Conservation (phyloP, 2,888 invertebrate species). For the Erebia aethiops region DNA sequence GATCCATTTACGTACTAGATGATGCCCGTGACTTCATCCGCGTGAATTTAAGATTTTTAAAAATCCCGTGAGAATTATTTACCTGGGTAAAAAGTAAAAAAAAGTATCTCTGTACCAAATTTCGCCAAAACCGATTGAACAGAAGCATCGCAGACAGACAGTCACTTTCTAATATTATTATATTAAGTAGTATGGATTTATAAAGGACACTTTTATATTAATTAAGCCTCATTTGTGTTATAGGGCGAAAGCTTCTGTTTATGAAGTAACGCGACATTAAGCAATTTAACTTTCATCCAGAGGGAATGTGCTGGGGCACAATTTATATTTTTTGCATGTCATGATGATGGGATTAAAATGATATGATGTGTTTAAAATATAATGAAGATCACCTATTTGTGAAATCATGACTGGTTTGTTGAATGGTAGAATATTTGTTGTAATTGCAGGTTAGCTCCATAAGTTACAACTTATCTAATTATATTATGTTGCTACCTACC, state of each 20-base stretch:
- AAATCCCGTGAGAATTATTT: no score
- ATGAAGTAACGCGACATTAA: not conserved
- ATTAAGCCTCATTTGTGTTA: not conserved
- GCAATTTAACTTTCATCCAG: constrained; percentile 6
- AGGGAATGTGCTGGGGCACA: not conserved
- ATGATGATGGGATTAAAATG: not conserved
- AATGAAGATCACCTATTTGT: not conserved
- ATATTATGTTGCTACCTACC: no score
- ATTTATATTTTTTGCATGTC: constrained; percentile 11
- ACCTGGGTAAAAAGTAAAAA: no score
- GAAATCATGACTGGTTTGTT: not conserved
- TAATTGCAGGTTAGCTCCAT: not conserved
- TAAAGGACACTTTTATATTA: not conserved
- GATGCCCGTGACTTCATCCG: no score
- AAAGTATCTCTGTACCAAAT: no score
- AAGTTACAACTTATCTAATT: no score
- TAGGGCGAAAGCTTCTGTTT: not conserved
- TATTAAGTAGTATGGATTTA: not conserved
- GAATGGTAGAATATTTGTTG: not conserved
- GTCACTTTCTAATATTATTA: no score
- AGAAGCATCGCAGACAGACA: no score
- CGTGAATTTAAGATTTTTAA: no score
- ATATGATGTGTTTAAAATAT: not conserved
- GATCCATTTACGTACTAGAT: not conserved
- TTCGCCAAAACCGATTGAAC: no score